A percentile compares a stretch with the other conserved stretches of the same genome.
phyloP scores from a whole-genome alignment of 2,888 invertebrate species.

The Homarus gammarus region DNA sequence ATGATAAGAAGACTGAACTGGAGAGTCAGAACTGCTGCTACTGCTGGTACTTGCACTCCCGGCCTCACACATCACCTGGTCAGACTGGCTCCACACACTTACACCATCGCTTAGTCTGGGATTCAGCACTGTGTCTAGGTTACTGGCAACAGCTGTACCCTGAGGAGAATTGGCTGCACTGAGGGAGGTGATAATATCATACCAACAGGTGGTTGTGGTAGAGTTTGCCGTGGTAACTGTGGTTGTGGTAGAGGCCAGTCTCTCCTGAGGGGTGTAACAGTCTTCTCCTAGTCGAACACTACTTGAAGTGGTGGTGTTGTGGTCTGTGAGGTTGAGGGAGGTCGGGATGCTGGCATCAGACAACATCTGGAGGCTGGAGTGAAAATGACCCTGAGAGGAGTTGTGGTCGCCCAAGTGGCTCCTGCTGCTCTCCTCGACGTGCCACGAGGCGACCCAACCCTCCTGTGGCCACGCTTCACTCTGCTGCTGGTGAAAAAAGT shows the following conservation, averaged over 20 bases:
- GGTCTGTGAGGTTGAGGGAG: conserved; percentile 36
- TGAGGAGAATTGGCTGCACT: conserved; percentile 40
- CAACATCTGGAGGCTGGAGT: conserved; percentile 51
- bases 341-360: conserved; percentile 53
- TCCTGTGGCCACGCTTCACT: conserved; percentile 56
- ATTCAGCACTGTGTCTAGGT: neutral
- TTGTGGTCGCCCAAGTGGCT: conserved; percentile 38
- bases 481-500: conserved; percentile 39
- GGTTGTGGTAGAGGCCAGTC: conserved; percentile 43
- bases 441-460: conserved; percentile 66
- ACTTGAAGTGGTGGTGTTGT: conserved; percentile 55
- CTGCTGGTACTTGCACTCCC: conserved; percentile 32
- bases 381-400: conserved; percentile 35
- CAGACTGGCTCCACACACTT: conserved; percentile 33
- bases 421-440: conserved; percentile 62
- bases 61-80: neutral
- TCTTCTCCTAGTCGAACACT: conserved; percentile 57
- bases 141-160: neutral
- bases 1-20: conserved; percentile 31
- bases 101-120: conserved; percentile 14
- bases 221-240: conserved; percentile 42
- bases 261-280: conserved; percentile 44
- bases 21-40: conserved; percentile 41
- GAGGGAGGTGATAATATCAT: conserved; percentile 69
- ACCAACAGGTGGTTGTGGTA: conserved; percentile 67